Conservation (phyloP, 2,888 invertebrate genomes). For the Schizaphis graminum region DNA sequence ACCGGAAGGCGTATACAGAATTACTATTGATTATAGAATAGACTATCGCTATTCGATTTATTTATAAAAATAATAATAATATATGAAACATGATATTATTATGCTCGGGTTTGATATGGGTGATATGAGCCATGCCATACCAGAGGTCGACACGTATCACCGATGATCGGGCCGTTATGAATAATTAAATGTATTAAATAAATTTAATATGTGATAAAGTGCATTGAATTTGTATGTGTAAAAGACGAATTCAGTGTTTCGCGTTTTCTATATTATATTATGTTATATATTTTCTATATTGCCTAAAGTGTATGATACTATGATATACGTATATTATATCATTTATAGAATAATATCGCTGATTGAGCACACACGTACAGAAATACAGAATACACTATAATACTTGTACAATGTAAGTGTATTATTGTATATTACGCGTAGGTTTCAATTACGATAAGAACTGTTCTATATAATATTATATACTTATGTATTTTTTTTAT, state of each 20-base stretch:
- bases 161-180: not conserved
- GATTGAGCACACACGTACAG: not conserved
- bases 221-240: not conserved
- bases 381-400: not conserved
- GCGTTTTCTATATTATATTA: not conserved
- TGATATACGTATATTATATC: no score
- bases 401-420: not conserved
- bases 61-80: not conserved
- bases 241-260: not conserved
- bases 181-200: not conserved
- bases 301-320: no score
- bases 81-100: not conserved
- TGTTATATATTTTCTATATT: not conserved
- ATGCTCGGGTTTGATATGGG: not conserved
- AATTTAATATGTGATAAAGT: not conserved
- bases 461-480: not conserved
- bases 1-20: no score
- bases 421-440: not conserved
- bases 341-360: not conserved
- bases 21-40: not conserved
- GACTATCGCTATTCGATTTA: not conserved
- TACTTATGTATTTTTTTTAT: not conserved
- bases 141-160: not conserved
- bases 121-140: not conserved
- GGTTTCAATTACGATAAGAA: slow-evolving; percentile 12